Base-by-base conservation (phyloP, 2,113 vertebrate genomes). In the Tragulus kanchil region DNA sequence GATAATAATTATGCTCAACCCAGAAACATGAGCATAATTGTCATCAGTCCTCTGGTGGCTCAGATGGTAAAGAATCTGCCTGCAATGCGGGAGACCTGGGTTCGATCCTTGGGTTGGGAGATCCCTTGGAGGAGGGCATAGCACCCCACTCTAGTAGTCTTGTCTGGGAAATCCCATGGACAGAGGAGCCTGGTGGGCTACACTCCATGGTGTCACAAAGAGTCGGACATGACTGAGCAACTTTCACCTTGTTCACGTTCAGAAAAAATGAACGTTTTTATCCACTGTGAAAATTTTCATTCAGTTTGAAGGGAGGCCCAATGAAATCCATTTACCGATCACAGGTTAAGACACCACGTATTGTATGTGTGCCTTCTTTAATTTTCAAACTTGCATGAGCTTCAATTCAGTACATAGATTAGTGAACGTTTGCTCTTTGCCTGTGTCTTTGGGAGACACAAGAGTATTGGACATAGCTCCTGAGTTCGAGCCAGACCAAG, bases 1-100 rank as follows among this genome's bases (percentile, higher is more conserved):
- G n/a, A 78, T 89, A 59, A 92, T 5, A 92, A 85, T 64, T 54
- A 45, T 8, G 4, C 6, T 85, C 23, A 26, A 89, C 45, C 45
- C 45, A 77, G 58, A 91, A 95, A 95, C 89, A 85, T 45, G 13
- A 85, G 58, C 48, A 86, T n/a, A 25, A 73, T 73, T 73, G 42
- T 73, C 42, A 45, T 45, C 69, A 45, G 6, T 73, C 25, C 69
- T 42, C 42, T 45, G 69, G 69, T 45, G 42, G 42, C 42, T 45
- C 6, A 73, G 42, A 73, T 73, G 42, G 42, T 28, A 73, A 73
- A 73, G 42, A 45, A 73, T 45, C 42, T 1, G 13, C 69, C 11
- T 73, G 21, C 42, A 73, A 8, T 12, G 23, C 42, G 13, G 69
- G 11, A 73, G 42, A 73, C 69, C 69, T 0, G 0, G 0, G 21